Base-by-base conservation (phyloP, 2,113 vertebrate genomes). In the Seriola quinqueradiata region DNA sequence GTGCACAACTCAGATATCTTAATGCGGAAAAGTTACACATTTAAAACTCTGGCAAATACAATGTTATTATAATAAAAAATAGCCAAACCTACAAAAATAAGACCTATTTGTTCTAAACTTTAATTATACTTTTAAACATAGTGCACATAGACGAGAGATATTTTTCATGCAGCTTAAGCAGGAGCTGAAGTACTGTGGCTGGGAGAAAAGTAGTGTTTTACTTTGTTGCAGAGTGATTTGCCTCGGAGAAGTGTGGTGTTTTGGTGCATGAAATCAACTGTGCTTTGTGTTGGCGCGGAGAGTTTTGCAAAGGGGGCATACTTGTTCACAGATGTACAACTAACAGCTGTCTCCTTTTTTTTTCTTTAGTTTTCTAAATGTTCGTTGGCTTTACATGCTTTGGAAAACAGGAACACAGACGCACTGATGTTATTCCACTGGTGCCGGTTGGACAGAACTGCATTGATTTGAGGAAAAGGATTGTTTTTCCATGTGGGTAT, bases 401-500 rank as follows among this genome's bases (percentile, higher is more conserved):
- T 42, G 21, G 44, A 42, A 81, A 76, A 76, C 60, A 75, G 59
- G 34, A 21, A 73, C 77, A 69, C 48, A 75, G 60, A 70, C 70
- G 65, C 16, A 16, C 23, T 55, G 28, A 7, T 60, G 38, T 34
- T 64, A n/a, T 73, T 77, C 60, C 23, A 17, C 28, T n/a, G 64
- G 21, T 74, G 58, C 19, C 52, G 25, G 36, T 25, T 68, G 17
- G 57, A 69, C 19, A 19, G 54, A 81, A 52, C 4, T 21, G 19
- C 67, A 57, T 3, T 38, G 36, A 61, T 32, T 0, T 50, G 16
- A 48, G 40, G 25, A 50, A 69, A 59, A 28, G 14, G 10, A 61
- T 32, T 34, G 36, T 42, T 61, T 65, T 38, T 34, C 34, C 60
- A 44, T 69, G 12, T 19, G 46, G 32, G 34, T n/a, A 65, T 46